Evolutionary conservation across 2,113 vertebrate species (phyloP).

Genomic region (Prunella fulvescens): DNA sequence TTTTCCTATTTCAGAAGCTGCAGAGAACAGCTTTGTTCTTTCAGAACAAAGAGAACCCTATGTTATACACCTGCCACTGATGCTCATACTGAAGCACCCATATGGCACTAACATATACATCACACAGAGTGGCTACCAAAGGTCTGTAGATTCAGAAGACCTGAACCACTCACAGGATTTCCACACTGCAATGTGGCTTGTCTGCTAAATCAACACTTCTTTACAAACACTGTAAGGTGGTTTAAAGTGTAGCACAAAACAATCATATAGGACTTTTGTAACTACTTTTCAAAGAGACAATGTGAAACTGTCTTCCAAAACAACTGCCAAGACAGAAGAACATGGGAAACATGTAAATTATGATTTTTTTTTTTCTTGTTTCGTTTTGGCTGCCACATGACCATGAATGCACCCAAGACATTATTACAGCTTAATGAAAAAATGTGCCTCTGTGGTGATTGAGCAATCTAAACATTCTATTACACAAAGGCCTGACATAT

Average conservation of each 20-base stretch:
- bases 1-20: neutral
- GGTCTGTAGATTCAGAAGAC: neutral
- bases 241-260: neutral
- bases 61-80: neutral
- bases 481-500: neutral
- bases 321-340: neutral
- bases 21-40: too few relatives aligned
- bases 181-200: neutral
- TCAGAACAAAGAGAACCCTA: neutral
- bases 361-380: neutral
- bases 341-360: neutral
- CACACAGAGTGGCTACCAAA: neutral
- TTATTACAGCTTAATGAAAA: neutral
- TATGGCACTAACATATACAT: neutral
- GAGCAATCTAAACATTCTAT: neutral
- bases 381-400: neutral
- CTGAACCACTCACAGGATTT: neutral
- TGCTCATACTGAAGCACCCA: neutral
- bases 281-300: neutral
- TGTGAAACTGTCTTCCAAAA: neutral
- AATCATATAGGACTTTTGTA: neutral
- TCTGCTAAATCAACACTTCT: neutral
- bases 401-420: neutral
- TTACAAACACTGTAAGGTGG: neutral
- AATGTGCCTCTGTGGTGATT: neutral